Conservation (phyloP, 2,888 invertebrate genomes). For the Mythimna ferrago region DNA sequence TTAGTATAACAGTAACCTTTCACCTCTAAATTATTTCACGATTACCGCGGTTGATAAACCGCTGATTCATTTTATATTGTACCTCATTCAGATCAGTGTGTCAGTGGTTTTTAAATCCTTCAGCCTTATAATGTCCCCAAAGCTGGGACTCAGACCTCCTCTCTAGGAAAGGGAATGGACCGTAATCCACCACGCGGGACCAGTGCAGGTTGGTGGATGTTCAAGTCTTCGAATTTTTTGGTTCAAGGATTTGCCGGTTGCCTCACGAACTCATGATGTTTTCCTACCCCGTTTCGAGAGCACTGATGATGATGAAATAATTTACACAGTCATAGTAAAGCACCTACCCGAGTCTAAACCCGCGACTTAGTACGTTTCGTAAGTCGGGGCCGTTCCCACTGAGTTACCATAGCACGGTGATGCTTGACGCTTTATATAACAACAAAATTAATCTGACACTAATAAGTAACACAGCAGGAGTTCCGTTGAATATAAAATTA, state of each 20-base stretch:
- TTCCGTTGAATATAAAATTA: constrained; percentile 23
- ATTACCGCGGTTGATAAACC: constrained; percentile 13
- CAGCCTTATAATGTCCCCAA: background rate
- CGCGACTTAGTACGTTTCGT: background rate
- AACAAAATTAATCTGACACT: constrained; percentile 22
- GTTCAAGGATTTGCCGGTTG: background rate
- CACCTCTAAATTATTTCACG: constrained; percentile 11
- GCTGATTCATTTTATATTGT: constrained; percentile 14
- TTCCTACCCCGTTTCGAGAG: background rate
- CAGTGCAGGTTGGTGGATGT: background rate
- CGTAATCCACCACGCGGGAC: background rate
- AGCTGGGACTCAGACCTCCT: background rate
- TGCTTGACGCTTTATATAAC: background rate
- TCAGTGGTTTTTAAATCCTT: too few species aligned
- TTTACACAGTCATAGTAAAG: background rate
- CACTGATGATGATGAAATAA: background rate
- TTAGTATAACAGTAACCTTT: constrained; percentile 30
- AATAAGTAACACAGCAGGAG: constrained; percentile 20
- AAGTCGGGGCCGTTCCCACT: background rate
- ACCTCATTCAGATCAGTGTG: background rate
- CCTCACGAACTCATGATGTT: background rate
- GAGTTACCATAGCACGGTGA: background rate
- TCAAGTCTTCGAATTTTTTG: background rate
- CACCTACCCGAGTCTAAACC: background rate
- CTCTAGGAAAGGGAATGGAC: background rate